These are phyloP conservation scores for Crotalus viridis DNA, from an alignment of 2,113 vertebrate species.

Conservation along the genomic window DNA sequence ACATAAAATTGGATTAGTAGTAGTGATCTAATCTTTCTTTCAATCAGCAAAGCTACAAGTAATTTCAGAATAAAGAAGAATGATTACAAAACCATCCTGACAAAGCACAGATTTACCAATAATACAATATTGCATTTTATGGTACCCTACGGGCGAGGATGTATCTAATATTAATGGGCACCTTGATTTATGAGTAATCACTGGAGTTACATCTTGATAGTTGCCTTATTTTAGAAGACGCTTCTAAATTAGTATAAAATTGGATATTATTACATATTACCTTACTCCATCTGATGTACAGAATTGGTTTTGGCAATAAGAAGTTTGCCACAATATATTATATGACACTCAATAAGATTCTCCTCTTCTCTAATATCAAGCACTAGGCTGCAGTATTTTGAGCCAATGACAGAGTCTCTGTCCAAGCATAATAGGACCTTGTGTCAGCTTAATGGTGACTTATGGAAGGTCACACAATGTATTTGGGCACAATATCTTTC, in stretches of 20 bases:
- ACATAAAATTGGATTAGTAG: not conserved
- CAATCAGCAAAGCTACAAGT: not conserved
- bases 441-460: conserved; percentile 49
- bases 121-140: not conserved
- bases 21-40: conserved; percentile 5
- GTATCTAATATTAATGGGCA: conserved; percentile 39
- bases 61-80: not conserved
- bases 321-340: conserved; percentile 31
- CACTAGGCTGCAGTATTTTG: conserved; percentile 24
- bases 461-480: conserved; percentile 39
- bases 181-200: conserved; percentile 41
- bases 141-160: not conserved
- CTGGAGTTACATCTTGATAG: conserved; percentile 43
- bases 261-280: conserved; percentile 53
- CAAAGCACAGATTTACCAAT: fast-evolving
- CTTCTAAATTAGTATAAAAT: conserved; percentile 55
- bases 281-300: conserved; percentile 51
- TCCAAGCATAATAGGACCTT: conserved; percentile 27
- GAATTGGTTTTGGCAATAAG: conserved; percentile 55
- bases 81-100: not conserved
- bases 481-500: conserved; percentile 52
- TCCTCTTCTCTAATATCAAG: conserved; percentile 32
- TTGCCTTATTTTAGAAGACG: conserved; percentile 35
- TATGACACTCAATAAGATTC: conserved; percentile 41
- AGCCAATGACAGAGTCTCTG: conserved; percentile 36